Evolutionary conservation across 2,113 vertebrate species (phyloP).

Genomic region (Triplophysa dalaica): DNA sequence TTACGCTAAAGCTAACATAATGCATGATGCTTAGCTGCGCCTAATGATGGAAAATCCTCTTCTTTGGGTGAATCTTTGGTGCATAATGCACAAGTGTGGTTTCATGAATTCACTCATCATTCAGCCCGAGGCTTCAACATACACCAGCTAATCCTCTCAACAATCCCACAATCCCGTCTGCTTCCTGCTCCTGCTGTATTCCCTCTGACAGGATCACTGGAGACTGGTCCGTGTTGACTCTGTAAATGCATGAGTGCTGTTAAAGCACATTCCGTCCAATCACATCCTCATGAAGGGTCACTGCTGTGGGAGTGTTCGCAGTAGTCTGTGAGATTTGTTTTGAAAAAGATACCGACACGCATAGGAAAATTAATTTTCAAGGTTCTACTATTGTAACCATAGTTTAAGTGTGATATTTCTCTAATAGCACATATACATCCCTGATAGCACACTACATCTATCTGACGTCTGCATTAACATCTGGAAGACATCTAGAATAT

Average conservation of each 20-base stretch:
- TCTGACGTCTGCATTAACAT: too few relatives aligned
- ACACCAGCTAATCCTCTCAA: conserved; percentile 32
- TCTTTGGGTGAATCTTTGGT: conserved; percentile 35
- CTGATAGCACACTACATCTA: too few relatives aligned
- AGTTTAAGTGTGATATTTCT: too few relatives aligned
- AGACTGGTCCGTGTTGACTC: background rate
- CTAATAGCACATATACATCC: too few relatives aligned
- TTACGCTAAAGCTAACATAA: conserved; percentile 20
- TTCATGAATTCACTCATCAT: conserved; percentile 36
- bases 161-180: conserved; percentile 33
- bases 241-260: too few relatives aligned
- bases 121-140: conserved; percentile 7
- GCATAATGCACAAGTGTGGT: conserved; percentile 33
- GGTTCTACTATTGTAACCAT: background rate
- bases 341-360: too few relatives aligned
- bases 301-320: background rate
- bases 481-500: too few relatives aligned
- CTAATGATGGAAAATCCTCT: conserved; percentile 18
- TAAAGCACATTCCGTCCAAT: too few relatives aligned
- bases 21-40: background rate
- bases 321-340: background rate
- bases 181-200: conserved; percentile 8
- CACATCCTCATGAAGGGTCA: conserved; percentile 5
- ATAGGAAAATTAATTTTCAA: too few relatives aligned
- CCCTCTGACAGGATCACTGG: background rate